Percentiles rank a stretch among this genome's conserved stretches.
Conservation (phyloP, 1,140 invertebrate species). For the Drosophila punjabiensis region DNA sequence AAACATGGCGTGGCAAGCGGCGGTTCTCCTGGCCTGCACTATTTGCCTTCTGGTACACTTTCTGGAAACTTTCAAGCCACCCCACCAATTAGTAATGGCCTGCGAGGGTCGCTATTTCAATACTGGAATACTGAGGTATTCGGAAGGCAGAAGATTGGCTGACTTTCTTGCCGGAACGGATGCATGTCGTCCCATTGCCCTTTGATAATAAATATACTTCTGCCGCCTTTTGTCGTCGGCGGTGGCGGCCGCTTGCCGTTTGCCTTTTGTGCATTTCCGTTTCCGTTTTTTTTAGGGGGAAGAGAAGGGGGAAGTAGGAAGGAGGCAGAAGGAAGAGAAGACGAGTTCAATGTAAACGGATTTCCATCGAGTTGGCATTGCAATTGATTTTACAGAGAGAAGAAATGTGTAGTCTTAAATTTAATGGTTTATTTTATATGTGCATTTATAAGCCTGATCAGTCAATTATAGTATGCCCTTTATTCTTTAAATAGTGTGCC, state of each 20-base stretch:
- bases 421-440: background rate
- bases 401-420: background rate
- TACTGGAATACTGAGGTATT: background rate
- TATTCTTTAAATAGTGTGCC: no score
- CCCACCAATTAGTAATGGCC: conserved; percentile 38
- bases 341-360: conserved; percentile 52
- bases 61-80: conserved; percentile 41
- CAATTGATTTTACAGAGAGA: conserved; percentile 56
- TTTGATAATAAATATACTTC: conserved; percentile 54
- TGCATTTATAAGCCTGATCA: background rate
- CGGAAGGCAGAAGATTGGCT: conserved; percentile 35
- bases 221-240: conserved; percentile 34
- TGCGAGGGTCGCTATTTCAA: conserved; percentile 17
- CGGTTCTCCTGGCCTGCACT: conserved; percentile 56
- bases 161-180: conserved; percentile 40
- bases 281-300: conserved; percentile 42
- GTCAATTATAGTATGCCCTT: no score
- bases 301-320: background rate
- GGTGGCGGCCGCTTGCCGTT: conserved; percentile 21
- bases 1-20: conserved; percentile 79
- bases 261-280: conserved; percentile 72
- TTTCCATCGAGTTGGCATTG: conserved; percentile 47
- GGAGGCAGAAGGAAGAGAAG: conserved; percentile 19
- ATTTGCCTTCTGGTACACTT: conserved; percentile 15
- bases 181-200: conserved; percentile 50